These are phyloP conservation scores for Bugula neritina DNA, from an alignment of 2,888 invertebrate genomes.

Conservation along the genomic window DNA sequence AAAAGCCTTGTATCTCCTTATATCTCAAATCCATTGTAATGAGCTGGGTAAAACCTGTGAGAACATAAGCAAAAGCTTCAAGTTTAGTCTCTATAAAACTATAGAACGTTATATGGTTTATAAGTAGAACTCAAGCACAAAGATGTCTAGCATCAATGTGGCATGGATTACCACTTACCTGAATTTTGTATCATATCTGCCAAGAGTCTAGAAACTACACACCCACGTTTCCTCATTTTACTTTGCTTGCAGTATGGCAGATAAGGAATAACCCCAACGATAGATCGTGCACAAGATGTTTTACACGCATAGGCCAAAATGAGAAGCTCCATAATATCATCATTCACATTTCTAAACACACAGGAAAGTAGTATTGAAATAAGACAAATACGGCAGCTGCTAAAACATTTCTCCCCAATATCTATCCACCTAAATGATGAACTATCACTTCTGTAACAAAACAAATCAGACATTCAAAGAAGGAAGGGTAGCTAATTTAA, in stretches of 20 bases:
- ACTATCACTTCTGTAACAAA: too few relatives aligned
- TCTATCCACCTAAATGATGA: too few relatives aligned
- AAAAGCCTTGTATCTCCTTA: slow-evolving; percentile 98
- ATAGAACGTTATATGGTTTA: too few relatives aligned
- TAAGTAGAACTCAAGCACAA: too few relatives aligned
- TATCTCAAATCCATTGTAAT: slow-evolving; percentile 99
- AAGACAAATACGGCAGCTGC: too few relatives aligned
- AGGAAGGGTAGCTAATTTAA: too few relatives aligned
- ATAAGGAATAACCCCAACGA: slow-evolving; percentile 96
- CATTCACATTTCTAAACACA: slow-evolving; percentile 97
- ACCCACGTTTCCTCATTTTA: slow-evolving; percentile 97
- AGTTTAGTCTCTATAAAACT: too few relatives aligned
- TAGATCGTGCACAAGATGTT: slow-evolving; percentile 91
- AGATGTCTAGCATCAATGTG: too few relatives aligned
- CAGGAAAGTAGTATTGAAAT: too few relatives aligned
- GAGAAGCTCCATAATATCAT: slow-evolving; percentile 96
- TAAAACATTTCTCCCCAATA: too few relatives aligned
- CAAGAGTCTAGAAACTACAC: slow-evolving; percentile 90
- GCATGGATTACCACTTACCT: too few relatives aligned
- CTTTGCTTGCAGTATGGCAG: slow-evolving; percentile 91
- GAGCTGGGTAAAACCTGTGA: slow-evolving; percentile 79
- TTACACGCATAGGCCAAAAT: slow-evolving; percentile 99
- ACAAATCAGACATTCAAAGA: too few relatives aligned
- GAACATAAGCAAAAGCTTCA: background rate
- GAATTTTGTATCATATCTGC: slow-evolving; percentile 93